Conservation (phyloP, 2,113 vertebrate genomes). For the Oryzias curvinotus region DNA sequence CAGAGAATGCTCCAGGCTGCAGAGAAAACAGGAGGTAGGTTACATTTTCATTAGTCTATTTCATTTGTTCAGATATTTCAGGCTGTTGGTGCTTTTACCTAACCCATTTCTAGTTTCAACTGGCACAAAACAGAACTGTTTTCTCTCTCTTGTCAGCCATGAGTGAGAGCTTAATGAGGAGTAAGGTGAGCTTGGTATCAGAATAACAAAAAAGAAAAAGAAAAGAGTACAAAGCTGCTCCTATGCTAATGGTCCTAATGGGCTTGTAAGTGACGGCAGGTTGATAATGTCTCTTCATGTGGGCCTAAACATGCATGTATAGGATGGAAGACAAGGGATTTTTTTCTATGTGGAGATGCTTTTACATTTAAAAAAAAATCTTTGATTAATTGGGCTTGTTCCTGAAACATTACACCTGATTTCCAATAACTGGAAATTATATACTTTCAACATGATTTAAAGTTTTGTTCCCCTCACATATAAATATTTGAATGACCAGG, state of each 20-base stretch:
- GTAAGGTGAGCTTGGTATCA: conserved; percentile 46
- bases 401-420: neutral
- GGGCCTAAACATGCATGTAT: neutral
- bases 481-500: too few species aligned
- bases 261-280: conserved; percentile 32
- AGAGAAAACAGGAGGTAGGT: conserved; percentile 21
- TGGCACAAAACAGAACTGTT: conserved; percentile 33
- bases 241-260: conserved; percentile 57
- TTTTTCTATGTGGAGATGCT: conserved; percentile 12
- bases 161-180: conserved; percentile 51
- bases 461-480: too few species aligned
- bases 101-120: conserved; percentile 31
- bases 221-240: conserved; percentile 20
- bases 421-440: too few species aligned
- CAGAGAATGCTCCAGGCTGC: conserved; percentile 15
- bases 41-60: conserved; percentile 58
- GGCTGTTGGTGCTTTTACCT: conserved; percentile 43
- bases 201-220: conserved; percentile 51
- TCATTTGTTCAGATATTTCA: conserved; percentile 42
- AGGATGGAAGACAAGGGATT: neutral
- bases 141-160: conserved; percentile 25
- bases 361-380: conserved; percentile 6
- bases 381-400: neutral
- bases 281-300: conserved; percentile 33
- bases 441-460: too few species aligned